Percentiles rank a stretch among this genome's conserved stretches.
phyloP scores from a whole-genome alignment of 1,140 invertebrate species.

The Chrysomallon squamiferum region DNA sequence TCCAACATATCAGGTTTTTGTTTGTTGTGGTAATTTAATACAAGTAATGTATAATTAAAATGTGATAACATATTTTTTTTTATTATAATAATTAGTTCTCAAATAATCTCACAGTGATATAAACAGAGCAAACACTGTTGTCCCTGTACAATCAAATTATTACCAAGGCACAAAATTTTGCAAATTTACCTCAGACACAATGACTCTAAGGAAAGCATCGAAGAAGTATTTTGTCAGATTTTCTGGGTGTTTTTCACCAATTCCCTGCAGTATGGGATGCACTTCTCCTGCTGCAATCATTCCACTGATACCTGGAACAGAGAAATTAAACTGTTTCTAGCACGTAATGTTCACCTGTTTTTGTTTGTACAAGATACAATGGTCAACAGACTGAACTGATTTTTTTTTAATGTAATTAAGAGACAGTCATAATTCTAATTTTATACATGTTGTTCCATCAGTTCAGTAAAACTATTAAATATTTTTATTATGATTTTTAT shows the following conservation, averaged over 20 bases:
- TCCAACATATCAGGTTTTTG: too few species aligned
- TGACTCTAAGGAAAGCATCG: conserved; percentile 86
- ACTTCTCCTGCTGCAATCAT: conserved; percentile 78
- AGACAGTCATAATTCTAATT: neutral
- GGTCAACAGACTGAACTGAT: neutral
- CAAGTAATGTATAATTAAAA: too few species aligned
- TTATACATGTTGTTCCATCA: too few species aligned
- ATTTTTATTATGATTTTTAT: too few species aligned
- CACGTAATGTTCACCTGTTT: neutral
- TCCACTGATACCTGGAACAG: conserved; percentile 68
- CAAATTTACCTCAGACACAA: conserved; percentile 80
- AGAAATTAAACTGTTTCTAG: neutral
- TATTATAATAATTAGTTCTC: too few species aligned
- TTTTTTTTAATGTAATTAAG: neutral
- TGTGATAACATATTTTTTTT: too few species aligned
- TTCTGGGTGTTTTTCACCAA: conserved; percentile 86
- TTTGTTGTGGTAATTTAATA: too few species aligned
- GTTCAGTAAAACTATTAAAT: too few species aligned
- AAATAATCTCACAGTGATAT: too few species aligned
- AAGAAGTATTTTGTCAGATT: conserved; percentile 87
- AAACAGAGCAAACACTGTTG: too few species aligned
- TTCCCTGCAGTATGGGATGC: conserved; percentile 81
- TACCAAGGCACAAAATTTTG: too few species aligned
- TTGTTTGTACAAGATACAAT: neutral
- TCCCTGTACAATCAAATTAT: too few species aligned